phyloP scores from a whole-genome alignment of 2,888 invertebrate genomes.

The Punctoribates punctum region DNA sequence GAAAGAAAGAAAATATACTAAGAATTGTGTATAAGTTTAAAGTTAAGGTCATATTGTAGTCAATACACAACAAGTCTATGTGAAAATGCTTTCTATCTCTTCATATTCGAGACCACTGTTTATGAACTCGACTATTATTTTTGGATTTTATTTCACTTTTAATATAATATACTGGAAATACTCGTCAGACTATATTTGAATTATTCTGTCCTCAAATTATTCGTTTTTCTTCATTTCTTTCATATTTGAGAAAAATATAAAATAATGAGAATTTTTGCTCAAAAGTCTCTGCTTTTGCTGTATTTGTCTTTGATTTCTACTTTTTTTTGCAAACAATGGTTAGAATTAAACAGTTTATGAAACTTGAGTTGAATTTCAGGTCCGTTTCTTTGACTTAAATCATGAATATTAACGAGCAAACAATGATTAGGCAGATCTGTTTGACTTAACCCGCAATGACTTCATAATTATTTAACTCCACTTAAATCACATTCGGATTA shows the following conservation, averaged over 20 bases:
- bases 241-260: background rate
- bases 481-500: background rate
- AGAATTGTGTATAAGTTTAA: background rate
- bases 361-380: no score
- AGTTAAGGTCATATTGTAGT: constrained; percentile 25
- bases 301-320: background rate
- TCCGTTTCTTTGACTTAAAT: background rate
- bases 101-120: constrained; percentile 22
- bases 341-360: no score
- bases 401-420: background rate
- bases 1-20: constrained; percentile 30
- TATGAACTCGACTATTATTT: constrained; percentile 15
- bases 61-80: constrained; percentile 20
- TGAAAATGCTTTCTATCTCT: constrained; percentile 28
- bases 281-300: background rate
- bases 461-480: background rate
- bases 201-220: background rate
- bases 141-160: constrained; percentile 23
- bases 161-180: background rate
- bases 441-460: background rate
- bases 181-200: background rate
- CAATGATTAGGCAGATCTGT: constrained; percentile 9
- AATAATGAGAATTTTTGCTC: background rate
- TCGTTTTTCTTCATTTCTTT: no score
- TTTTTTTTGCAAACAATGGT: background rate